Evolutionary conservation across 2,888 invertebrate genomes (phyloP), one percentile per base, ranked within the genome.

Genomic region (Apotomis capreana): DNA sequence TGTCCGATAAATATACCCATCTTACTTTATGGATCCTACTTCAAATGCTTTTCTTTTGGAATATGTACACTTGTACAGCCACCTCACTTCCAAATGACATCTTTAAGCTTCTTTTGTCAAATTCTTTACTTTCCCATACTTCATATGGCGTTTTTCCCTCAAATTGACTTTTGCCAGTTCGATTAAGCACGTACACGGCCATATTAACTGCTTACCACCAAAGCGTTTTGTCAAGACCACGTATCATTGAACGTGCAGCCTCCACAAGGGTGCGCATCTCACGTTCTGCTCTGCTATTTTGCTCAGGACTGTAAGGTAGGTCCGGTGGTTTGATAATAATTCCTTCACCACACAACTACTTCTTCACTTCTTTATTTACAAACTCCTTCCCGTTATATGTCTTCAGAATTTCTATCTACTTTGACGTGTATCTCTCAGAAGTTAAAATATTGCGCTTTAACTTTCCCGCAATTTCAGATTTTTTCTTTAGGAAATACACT

Each of bases 11-110:
- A n/a, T n/a, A n/a, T n/a, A 13, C 74, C 77, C 67, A 76, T 76
- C 51, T 75, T 70, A 13, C 75, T 75, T 70, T 78, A 77, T 4
- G 65, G 3, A 44, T 80, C 79, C 78, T 76, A 79, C 10, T 80
- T 78, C 4, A 44, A 8, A 12, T 77, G 73, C 36, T 73, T 78
- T 58, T 77, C 74, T 37, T 76, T 77, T n/a, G n/a, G n/a, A n/a
- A n/a, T n/a, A n/a, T n/a, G n/a, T n/a, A n/a, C n/a, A n/a, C n/a
- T n/a, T n/a, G n/a, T n/a, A n/a, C n/a, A n/a, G n/a, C n/a, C n/a
- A n/a, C n/a, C n/a, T n/a, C n/a, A n/a, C n/a, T n/a, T n/a, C n/a
- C n/a, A n/a, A n/a, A n/a, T n/a, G n/a, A n/a, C n/a, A n/a, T n/a
- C n/a, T n/a, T n/a, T n/a, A n/a, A n/a, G n/a, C n/a, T n/a, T n/a